Conservation (phyloP, 2,888 invertebrate species). For the Chesias legatella region DNA sequence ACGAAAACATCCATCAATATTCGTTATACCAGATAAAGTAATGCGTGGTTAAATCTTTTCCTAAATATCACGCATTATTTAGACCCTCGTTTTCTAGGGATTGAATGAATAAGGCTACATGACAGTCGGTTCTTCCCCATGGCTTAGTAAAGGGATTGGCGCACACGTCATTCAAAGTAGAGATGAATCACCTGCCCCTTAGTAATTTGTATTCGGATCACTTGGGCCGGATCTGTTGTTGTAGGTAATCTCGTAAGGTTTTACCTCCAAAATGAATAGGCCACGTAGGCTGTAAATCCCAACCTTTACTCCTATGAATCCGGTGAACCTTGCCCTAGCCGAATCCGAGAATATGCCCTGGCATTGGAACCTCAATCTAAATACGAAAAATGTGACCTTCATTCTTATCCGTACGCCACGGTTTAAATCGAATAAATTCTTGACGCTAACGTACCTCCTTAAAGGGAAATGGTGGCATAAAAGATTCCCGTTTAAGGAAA, state of each 20-base stretch:
- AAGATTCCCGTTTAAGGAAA: not conserved
- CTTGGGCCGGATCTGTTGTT: not conserved
- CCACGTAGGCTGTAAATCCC: not conserved
- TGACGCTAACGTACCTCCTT: not conserved
- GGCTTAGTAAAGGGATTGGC: not conserved
- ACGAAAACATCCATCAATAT: too few relatives aligned
- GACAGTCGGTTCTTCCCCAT: not conserved
- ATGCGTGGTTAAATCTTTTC: too few relatives aligned
- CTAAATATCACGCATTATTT: too few relatives aligned
- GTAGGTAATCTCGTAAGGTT: slow-evolving; percentile 1
- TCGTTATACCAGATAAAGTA: too few relatives aligned
- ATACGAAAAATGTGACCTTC: slow-evolving; percentile 1
- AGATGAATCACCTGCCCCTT: not conserved
- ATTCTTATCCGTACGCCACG: not conserved
- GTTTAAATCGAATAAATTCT: slow-evolving; percentile 2
- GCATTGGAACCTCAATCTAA: not conserved
- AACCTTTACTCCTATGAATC: not conserved
- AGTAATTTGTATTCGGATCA: not conserved
- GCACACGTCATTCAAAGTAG: not conserved
- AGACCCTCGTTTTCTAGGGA: too few relatives aligned
- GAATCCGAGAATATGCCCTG: not conserved
- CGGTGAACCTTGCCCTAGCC: not conserved
- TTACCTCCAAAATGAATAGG: not conserved
- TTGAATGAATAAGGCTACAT: too few relatives aligned
- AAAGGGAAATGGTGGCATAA: not conserved